phyloP scores from a whole-genome alignment of 2,113 vertebrate genomes.

The Thalassarche chlororhynchos region DNA sequence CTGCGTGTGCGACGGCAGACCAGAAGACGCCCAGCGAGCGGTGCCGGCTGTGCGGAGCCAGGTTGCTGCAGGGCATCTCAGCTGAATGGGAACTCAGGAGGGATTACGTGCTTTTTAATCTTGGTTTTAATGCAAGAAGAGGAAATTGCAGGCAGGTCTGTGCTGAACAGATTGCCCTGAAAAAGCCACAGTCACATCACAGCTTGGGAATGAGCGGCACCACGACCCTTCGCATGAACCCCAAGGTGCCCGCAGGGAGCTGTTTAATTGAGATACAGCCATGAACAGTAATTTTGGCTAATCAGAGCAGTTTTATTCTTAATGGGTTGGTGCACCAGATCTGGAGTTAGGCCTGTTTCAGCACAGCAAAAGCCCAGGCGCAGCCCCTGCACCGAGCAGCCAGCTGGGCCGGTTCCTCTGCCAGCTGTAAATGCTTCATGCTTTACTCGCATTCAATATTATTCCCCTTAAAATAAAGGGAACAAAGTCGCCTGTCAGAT shows the following conservation, averaged over 20 bases:
- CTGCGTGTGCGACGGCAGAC: fast-evolving
- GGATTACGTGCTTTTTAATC: not conserved
- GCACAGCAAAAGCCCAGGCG: not conserved
- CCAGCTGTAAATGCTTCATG: not conserved
- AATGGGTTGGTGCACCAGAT: fast-evolving
- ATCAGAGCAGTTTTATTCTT: not conserved
- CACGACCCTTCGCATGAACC: fast-evolving
- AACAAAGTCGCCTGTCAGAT: not conserved
- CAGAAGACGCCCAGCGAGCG: not conserved
- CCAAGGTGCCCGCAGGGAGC: not conserved
- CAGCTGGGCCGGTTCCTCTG: not conserved
- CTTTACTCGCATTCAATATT: not conserved
- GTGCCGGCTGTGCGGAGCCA: fast-evolving
- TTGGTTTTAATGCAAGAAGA: not conserved
- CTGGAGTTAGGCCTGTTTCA: not conserved
- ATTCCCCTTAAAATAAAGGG: not conserved
- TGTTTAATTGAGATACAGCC: not conserved
- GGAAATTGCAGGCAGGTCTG: not conserved
- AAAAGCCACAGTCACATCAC: not conserved
- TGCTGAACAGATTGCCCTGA: not conserved
- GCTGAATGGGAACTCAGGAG: not conserved
- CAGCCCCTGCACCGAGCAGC: not conserved
- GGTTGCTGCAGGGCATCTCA: not conserved
- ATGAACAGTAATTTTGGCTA: not conserved
- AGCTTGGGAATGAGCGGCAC: not conserved